Evolutionary conservation across 2,113 vertebrate genomes (phyloP), one percentile per base, ranked within the genome.

Genomic region (Mastomys natalensis): DNA sequence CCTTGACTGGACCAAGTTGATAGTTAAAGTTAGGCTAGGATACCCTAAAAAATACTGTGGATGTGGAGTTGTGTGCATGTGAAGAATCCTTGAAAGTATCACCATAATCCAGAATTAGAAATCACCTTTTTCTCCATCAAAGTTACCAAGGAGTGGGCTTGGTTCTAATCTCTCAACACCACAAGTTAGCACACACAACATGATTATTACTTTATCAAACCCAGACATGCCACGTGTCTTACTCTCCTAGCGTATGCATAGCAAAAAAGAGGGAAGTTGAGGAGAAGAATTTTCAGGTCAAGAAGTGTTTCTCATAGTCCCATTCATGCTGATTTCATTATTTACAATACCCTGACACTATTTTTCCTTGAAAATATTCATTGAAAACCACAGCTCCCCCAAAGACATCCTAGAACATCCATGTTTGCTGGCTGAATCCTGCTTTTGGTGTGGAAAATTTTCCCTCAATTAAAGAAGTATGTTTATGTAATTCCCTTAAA

Each of bases 401-500:
- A 29, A 74, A 87, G 68, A 45, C 5, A 40, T 45, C 45, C 11
- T 74, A 13, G n/a, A 85, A 51, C 40, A 95, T 89, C 66, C 64
- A 0, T 29, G 3, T 74, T 76, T n/a, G 12, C 74, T 43, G 62
- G 55, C 7, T 22, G 3, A 17, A 34, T 58, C 55, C 85, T 43
- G 29, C 31, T 60, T 68, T 95, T 73, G 48, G 87, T 70, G 66
- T 60, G 87, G 90, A 91, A 72, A 10, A 53, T 90, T 92, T 93
- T 7, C 89, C 89, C 22, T 78, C 96, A 70, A 96, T 95, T 97
- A 60, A 43, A 74, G 40, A 92, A 91, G 26, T 34, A 0, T 60
- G 37, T 87, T 90, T 96, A 94, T 94, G 48, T 77, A 53, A 72
- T 96, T 94, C 31, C 53, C 95, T 72, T 66, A 34, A 94, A 95